phyloP scores from a whole-genome alignment of 2,888 invertebrate species.

The Pristionchus japonicus region DNA sequence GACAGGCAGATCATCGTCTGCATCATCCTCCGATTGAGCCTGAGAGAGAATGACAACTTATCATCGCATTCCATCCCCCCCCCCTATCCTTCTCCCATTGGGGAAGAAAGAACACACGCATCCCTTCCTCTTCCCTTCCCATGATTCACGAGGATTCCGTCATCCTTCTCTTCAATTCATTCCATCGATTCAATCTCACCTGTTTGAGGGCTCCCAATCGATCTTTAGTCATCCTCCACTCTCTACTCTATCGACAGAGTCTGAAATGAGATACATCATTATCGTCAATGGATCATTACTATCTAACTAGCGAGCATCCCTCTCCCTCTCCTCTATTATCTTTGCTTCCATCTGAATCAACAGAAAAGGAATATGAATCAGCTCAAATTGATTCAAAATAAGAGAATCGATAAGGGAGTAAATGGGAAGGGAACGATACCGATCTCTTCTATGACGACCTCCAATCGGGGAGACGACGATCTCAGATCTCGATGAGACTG shows the following conservation, averaged over 20 bases:
- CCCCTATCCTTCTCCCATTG: background rate
- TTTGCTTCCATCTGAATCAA: slow-evolving; percentile 16
- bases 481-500: background rate
- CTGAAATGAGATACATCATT: background rate
- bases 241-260: background rate
- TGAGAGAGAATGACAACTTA: background rate
- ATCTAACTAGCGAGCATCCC: background rate
- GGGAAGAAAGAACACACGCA: background rate
- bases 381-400: slow-evolving; percentile 50
- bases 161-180: slow-evolving; percentile 48
- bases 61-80: background rate
- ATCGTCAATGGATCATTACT: background rate
- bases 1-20: slow-evolving; percentile 72
- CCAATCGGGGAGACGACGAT: slow-evolving; percentile 11
- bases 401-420: background rate
- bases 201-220: slow-evolving; percentile 66
- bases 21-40: slow-evolving; percentile 67
- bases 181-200: background rate
- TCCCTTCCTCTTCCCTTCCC: background rate
- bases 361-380: background rate
- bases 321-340: background rate
- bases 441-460: background rate
- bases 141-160: background rate
- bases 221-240: slow-evolving; percentile 59
- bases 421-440: background rate